Evolutionary conservation across 1,140 invertebrate genomes (phyloP).

Genomic region (Sycobia sp.): DNA sequence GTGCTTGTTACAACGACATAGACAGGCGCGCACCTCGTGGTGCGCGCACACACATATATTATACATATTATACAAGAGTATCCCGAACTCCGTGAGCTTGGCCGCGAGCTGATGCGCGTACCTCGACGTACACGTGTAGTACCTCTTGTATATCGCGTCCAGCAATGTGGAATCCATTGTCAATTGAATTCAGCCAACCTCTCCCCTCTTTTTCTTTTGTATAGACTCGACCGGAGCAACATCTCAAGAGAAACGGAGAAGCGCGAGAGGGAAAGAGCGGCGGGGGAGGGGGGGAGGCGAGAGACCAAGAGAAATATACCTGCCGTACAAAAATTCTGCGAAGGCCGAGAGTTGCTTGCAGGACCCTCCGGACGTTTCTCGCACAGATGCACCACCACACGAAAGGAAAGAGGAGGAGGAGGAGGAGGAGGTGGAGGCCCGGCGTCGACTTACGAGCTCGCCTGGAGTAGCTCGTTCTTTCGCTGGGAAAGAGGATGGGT

Average conservation of each 20-base stretch:
- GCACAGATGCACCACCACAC: not conserved
- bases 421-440: not conserved
- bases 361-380: not conserved
- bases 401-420: not conserved
- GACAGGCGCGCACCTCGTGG: no score
- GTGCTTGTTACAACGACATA: no score
- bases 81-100: no score
- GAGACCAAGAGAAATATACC: not conserved
- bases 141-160: slow-evolving; percentile 24
- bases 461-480: not conserved
- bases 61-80: no score
- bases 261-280: no score
- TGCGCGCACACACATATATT: no score
- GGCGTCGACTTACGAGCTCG: slow-evolving; percentile 5
- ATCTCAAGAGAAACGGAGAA: no score
- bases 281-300: not conserved
- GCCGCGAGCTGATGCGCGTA: not conserved
- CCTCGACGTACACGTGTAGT: not conserved
- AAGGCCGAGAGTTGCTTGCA: slow-evolving; percentile 7
- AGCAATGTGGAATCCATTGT: slow-evolving; percentile 30
- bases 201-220: no score
- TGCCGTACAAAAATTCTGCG: slow-evolving; percentile 19
- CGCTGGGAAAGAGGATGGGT: no score
- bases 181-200: slow-evolving; percentile 22
- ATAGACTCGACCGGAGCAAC: no score